Base-by-base conservation (phyloP, 2,113 vertebrate species). In the Mormoops blainvillei region DNA sequence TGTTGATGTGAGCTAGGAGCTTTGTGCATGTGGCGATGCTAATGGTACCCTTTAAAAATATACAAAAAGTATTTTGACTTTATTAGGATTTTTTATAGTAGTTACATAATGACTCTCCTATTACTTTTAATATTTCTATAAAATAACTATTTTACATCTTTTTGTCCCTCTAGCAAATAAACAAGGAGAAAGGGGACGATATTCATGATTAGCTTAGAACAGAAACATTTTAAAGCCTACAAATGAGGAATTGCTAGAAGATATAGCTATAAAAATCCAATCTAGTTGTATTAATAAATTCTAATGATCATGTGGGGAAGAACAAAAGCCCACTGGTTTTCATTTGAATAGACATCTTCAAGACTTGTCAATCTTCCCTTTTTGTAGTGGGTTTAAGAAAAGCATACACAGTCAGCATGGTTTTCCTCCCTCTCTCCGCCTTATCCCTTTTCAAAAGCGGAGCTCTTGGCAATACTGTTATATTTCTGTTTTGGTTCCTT, bases 121-220 rank as follows among this genome's bases (percentile, higher is more conserved):
- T 68, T 95, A 36, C 77, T 89, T 94, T 94, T 90, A 92, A 73
- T 70, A 88, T 67, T 78, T 96, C 58, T 92, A 82, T 89, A 94
- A 94, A 97, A 86, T 61, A 89, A 45, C 33, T 84, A 20, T 86
- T 89, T 95, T 85, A 82, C 18, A 94, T 96, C 71, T 65, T 85
- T 90, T 92, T 85, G 50, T 52, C 63, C 52, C 71, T 83, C 61
- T 63, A 95, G 84, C 61, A 94, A 94, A 94, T 82, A 94, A 93
- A 67, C 10, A 91, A 80, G 16, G 41, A 89, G 67, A 92, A 95
- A 70, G 22, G 43, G 61, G 67, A 90, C 19, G 95, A 86, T 94
- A 88, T 88, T 90, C 41, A 38, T 77, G 38, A 93, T 96, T 83
- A 95, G n/a, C 81, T 89, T 58, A 80, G 48, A 96, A 85, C 3